Evolutionary conservation across 2,888 invertebrate species (phyloP), one percentile per base, ranked within the genome.

Genomic region (Linnaemya vulpina): DNA sequence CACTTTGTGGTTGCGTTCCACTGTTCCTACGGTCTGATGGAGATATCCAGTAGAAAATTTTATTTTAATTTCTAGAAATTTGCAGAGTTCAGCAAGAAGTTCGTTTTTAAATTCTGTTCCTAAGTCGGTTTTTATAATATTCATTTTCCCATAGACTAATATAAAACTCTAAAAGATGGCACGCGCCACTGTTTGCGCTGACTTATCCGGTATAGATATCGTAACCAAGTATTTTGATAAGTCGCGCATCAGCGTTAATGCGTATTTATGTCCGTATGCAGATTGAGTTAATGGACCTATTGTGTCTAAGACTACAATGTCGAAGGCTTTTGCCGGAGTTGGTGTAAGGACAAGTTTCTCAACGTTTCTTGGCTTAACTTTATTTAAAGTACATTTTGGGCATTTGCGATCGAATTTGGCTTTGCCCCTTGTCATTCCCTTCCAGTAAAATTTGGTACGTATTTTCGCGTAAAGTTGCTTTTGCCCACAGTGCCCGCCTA

Each of bases 241-340:
- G 35, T 73, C 73, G 25, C 73, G 60, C 5, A 73, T 60, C 4
- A 73, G 2, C 4, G 71, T 55, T 58, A 71, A 40, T 1, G 71
- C 71, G 8, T 62, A 73, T 38, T 55, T 73, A 35, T 73, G 60
- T 46, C 49, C 60, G 35, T 20, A 49, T 3, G 4, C 20, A 0
- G 73, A 49, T 20, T 17, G n/a, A 8, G 46, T 46, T 22, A 73
- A 60, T 0, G 62, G 73, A 20, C 62, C 73, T 62, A 73, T 73
- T 0, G 73, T 73, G n/a, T 87, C 81, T 30, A 30, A 30, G 30
- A 30, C 30, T 30, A 30, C 30, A 30, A 30, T 30, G 30, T 30
- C 30, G 30, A 68, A 87, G 81, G 13, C 81, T 20, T 38, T 74
- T 70, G 3, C 3, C n/a, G 84, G 68, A 9, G 79, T 87, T 74